phyloP scores from a whole-genome alignment of 2,888 invertebrate genomes.

The Graphium colonna region DNA sequence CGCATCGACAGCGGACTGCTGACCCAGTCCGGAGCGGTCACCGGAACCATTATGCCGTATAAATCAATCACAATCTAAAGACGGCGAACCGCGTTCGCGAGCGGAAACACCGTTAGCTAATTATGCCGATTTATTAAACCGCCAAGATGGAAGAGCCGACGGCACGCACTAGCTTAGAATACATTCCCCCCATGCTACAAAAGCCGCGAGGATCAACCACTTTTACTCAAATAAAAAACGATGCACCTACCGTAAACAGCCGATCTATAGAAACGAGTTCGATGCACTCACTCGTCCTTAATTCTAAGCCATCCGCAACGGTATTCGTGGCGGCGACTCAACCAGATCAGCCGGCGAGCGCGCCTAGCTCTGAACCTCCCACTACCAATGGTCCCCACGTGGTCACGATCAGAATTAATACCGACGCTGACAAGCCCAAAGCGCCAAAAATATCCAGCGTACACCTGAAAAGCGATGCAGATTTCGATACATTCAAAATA shows the following conservation, averaged over 20 bases:
- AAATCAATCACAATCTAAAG: conserved; percentile 59
- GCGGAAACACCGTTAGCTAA: conserved; percentile 61
- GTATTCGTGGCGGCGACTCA: conserved; percentile 77
- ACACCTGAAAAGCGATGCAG: conserved; percentile 70
- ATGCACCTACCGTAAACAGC: conserved; percentile 43
- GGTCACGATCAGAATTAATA: conserved; percentile 86
- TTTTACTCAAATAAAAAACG: conserved; percentile 69
- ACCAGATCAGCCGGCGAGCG: conserved; percentile 70
- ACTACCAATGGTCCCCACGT: conserved; percentile 78
- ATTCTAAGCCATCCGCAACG: conserved; percentile 76
- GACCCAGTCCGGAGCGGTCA: conserved; percentile 63
- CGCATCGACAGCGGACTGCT: conserved; percentile 53
- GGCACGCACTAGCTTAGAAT: conserved; percentile 63
- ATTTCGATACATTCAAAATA: conserved; percentile 62
- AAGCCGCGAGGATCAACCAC: conserved; percentile 74
- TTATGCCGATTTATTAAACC: conserved; percentile 69
- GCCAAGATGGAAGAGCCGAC: conserved; percentile 77
- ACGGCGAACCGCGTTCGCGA: conserved; percentile 59
- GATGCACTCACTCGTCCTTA: conserved; percentile 79
- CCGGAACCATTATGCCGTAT: conserved; percentile 78
- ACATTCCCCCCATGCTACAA: conserved; percentile 79
- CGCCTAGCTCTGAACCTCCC: conserved; percentile 63
- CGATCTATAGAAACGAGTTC: conserved; percentile 65
- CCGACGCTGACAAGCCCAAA: conserved; percentile 75
- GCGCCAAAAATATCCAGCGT: conserved; percentile 73